These are phyloP conservation scores for Cremastobaeus sp. DNA, from an alignment of 2,888 invertebrate species.

Conservation along the genomic window DNA sequence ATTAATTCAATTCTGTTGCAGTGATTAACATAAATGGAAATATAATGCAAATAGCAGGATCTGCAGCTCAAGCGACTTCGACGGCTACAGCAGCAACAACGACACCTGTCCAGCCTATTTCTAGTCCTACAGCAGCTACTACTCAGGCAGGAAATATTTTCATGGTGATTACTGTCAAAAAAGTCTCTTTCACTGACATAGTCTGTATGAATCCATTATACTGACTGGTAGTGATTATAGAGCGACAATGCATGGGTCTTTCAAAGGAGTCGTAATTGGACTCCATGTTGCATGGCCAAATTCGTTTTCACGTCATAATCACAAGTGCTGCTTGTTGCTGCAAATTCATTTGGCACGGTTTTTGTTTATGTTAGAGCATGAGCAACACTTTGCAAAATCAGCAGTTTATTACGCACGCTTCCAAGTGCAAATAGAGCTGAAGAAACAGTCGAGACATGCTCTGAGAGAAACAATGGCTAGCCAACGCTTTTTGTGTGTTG, in stretches of 20 bases:
- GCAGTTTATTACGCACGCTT: too few species aligned
- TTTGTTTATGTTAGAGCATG: too few species aligned
- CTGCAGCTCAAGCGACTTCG: conserved; percentile 74
- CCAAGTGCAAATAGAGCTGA: too few species aligned
- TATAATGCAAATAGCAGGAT: conserved; percentile 83
- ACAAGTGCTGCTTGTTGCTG: too few species aligned
- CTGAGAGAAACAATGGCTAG: too few species aligned
- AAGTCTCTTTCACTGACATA: conserved; percentile 73
- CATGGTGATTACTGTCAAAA: conserved; percentile 81
- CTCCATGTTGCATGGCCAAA: too few species aligned
- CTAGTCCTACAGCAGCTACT: conserved; percentile 75
- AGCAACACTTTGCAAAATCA: too few species aligned
- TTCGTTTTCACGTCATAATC: too few species aligned
- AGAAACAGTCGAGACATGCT: too few species aligned
- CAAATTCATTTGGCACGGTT: too few species aligned
- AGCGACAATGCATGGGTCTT: conserved; percentile 68
- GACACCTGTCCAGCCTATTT: conserved; percentile 78
- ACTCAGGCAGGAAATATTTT: conserved; percentile 84
- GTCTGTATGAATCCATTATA: conserved; percentile 70
- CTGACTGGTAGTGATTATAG: conserved; percentile 74
- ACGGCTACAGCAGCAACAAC: conserved; percentile 78
- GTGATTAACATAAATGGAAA: conserved; percentile 88
- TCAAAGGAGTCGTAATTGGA: too few species aligned
- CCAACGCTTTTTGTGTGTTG: too few species aligned
- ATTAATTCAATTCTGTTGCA: conserved; percentile 73